Base-by-base conservation (phyloP, 2,113 vertebrate genomes). In the Ophiodon elongatus region DNA sequence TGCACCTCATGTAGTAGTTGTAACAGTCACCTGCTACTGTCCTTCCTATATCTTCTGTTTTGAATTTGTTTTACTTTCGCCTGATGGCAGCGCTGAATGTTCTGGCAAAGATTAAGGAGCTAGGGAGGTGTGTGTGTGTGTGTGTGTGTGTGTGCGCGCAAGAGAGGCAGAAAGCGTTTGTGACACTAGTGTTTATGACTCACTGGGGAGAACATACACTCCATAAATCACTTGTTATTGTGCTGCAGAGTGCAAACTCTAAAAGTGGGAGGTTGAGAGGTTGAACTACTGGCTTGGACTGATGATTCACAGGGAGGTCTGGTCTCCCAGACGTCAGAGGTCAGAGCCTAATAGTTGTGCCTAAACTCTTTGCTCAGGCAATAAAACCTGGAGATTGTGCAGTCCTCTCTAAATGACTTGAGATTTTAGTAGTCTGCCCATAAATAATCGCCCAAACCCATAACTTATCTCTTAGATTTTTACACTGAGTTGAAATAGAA, bases 191-290 rank as follows among this genome's bases (percentile, higher is more conserved):
- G 79, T 84, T 85, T 68, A n/a, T 88, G 77, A 80, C 82, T 80
- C 74, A 74, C 71, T 54, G 14, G 35, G 45, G 67, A 81, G 66
- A 79, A 43, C n/a, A 63, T 2, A 37, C 35, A 59, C 63, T 76
- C 70, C 41, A 14, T 84, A 88, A 89, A 83, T 93, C 80, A 76
- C 50, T n/a, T 3, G 9, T 80, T 85, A 77, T 84, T 83, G 62
- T 76, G 64, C 66, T 52, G n/a, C 21, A 60, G 43, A 79, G 37
- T 0, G 4, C 52, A 68, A 72, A 47, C 69, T 59, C 14, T 56
- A 2, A 35, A 43, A 85, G 66, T n/a, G 54, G 63, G 75, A 86
- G 68, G 71, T 33, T 83, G 56, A 80, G 57, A 68, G 29, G 43
- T 25, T 73, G 45, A 73, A 70, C 66, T 80, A 37, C 1, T 76